Base-by-base conservation (phyloP, 2,797 vertebrate species). In the Falco novaeseelandiae region DNA sequence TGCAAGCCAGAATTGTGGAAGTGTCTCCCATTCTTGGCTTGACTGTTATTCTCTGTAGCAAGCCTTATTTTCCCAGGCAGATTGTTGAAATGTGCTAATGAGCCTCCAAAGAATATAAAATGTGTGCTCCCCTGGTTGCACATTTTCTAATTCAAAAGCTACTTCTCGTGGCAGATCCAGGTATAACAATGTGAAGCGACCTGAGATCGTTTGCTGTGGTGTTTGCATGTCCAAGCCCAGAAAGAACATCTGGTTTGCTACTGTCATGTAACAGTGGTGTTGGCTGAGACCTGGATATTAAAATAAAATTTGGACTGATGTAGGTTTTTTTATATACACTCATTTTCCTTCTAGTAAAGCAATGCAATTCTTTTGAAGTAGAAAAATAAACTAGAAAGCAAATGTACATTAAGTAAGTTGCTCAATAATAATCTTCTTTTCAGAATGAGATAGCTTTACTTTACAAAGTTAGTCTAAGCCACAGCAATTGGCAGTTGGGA, bases 81-180 rank as follows among this genome's bases (percentile, higher is more conserved):
- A 40, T 65, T 90, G 92, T 76, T 90, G 88, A 84, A 73, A 95
- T 54, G 49, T 86, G 87, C 72, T 96, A 97, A 92, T 91, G 85
- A 95, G 79, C 66, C 73, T 92, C 85, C 85, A 80, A 83, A 95
- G 81, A 62, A 52, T 57, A 88, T 8, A 76, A 82, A 87, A 55
- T n/a, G 25, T 17, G 30, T 67, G 81, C 55, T 94, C 85, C 65
- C 21, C 3, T 81, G 74, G 30, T 57, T 94, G 84, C 73, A 74
- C 0, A 4, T 83, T 89, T 94, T 92, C 80, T 81, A 48, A 66
- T 95, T 93, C 86, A 80, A 87, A 97, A 93, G 85, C 87, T 93
- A 17, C 96, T 96, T 93, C 93, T 97, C 0, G n/a, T 91, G 89
- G 87, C 89, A 90, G 58, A 62, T 19, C 16, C 73, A 69, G 93